Evolutionary conservation across 2,113 vertebrate genomes (phyloP), one percentile per base, ranked within the genome.

Genomic region (Ancistrus triradiatus): DNA sequence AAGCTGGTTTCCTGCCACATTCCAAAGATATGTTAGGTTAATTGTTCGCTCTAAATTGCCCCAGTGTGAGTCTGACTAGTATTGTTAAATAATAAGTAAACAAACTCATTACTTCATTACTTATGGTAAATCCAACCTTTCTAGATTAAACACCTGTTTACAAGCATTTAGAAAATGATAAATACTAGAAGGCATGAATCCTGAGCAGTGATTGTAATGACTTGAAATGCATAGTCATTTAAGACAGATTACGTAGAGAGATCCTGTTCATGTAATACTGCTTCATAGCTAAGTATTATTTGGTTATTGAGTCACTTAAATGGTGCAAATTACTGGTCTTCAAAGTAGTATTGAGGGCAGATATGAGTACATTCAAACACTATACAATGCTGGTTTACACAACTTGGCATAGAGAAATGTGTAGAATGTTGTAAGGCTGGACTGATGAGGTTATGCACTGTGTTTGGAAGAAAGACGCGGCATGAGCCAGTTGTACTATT

Each of bases 371-470:
- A 48, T 25, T 48, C 14, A 51, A 15, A 52, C 18, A 43, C 17
- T 31, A 25, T 31, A 5, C 22, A 15, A 11, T 22, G 43, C 8
- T 47, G 22, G 28, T 13, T 10, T 35, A 33, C 17, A 2, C 25
- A 1, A 9, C 50, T 14, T 14, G n/a, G 33, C 14, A 43, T 2
- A 27, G 15, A 14, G 17, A 69, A 80, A 83, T 81, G 74, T 72
- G 51, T 61, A 44, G 72, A 78, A 82, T 82, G 80, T 76, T 62
- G 75, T n/a, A n/a, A n/a, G n/a, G n/a, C n/a, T n/a, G n/a, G 70
- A 66, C 18, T 31, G 24, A 6, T 43, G 37, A 7, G 13, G n/a
- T n/a, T 44, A 24, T 6, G 1, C n/a, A n/a, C n/a, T n/a, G n/a
- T n/a, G n/a, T n/a, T n/a, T n/a, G n/a, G n/a, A n/a, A n/a, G n/a